Conservation (phyloP, 2,113 vertebrate genomes). For the Salvator merianae region DNA sequence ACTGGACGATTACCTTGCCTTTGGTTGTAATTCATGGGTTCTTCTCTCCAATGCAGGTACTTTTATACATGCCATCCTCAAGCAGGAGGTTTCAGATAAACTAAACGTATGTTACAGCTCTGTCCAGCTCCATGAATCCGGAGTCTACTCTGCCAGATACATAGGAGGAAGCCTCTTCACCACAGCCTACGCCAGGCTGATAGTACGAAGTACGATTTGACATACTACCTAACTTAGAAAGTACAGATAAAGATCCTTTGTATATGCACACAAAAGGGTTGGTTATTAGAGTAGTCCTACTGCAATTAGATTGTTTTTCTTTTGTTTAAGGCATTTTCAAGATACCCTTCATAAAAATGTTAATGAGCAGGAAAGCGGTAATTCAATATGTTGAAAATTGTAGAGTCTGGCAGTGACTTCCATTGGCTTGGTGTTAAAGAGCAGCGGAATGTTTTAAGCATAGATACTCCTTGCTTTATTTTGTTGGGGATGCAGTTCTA, state of each 20-base stretch:
- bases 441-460: no score
- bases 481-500: no score
- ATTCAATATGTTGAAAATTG: no score
- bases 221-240: not conserved
- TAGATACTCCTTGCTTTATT: no score
- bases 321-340: no score
- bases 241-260: not conserved
- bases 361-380: no score
- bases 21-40: no score
- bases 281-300: not conserved
- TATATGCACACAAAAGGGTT: not conserved
- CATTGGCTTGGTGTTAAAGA: no score
- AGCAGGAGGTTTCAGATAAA: constrained; percentile 76
- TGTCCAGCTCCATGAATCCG: constrained; percentile 75
- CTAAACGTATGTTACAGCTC: constrained; percentile 70
- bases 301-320: no score
- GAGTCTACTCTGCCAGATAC: constrained; percentile 83
- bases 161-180: constrained; percentile 81
- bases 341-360: no score
- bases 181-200: constrained; percentile 84
- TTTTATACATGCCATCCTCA: constrained; percentile 81
- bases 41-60: constrained; percentile 67
- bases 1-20: not conserved
- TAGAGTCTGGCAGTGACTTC: no score
- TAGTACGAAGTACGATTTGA: constrained; percentile 84